These are phyloP conservation scores for Phanerotoma sp. DNA, from an alignment of 2,888 invertebrate species.

Conservation along the genomic window DNA sequence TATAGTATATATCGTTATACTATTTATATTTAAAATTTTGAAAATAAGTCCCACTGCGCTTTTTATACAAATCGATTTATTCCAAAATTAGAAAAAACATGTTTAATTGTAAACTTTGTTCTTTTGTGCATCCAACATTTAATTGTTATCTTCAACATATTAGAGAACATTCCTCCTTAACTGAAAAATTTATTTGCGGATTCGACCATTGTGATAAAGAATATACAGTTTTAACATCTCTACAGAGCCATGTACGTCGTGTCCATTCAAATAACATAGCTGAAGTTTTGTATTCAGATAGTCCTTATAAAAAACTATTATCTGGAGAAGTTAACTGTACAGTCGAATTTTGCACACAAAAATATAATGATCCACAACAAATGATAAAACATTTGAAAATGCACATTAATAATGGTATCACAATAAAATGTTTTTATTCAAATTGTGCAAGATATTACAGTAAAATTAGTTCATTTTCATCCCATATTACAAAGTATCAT, in stretches of 20 bases:
- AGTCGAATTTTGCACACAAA: constrained; percentile 14
- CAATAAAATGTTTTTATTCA: constrained; percentile 17
- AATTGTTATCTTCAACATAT: not conserved
- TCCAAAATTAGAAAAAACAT: too few species aligned
- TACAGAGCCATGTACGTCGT: constrained; percentile 17
- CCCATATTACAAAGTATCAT: constrained; percentile 1
- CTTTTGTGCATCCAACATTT: not conserved
- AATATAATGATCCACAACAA: not conserved
- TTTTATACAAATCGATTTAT: too few species aligned
- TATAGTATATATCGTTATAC: too few species aligned
- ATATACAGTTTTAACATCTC: not conserved
- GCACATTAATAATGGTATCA: constrained; percentile 10
- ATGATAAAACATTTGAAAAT: constrained; percentile 19
- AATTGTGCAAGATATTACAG: constrained; percentile 15
- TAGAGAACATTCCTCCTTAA: not conserved
- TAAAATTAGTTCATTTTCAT: constrained; percentile 20
- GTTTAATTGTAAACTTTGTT: not conserved
- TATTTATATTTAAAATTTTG: too few species aligned
- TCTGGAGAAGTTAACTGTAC: constrained; percentile 2
- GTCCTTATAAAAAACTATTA: not conserved
- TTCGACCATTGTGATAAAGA: constrained; percentile 15
- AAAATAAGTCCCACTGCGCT: too few species aligned
- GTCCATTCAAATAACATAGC: not conserved
- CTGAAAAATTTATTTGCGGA: constrained; percentile 3
- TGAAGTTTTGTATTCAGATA: not conserved